phyloP scores from a whole-genome alignment of 2,113 vertebrate species.

The Takifugu flavidus region DNA sequence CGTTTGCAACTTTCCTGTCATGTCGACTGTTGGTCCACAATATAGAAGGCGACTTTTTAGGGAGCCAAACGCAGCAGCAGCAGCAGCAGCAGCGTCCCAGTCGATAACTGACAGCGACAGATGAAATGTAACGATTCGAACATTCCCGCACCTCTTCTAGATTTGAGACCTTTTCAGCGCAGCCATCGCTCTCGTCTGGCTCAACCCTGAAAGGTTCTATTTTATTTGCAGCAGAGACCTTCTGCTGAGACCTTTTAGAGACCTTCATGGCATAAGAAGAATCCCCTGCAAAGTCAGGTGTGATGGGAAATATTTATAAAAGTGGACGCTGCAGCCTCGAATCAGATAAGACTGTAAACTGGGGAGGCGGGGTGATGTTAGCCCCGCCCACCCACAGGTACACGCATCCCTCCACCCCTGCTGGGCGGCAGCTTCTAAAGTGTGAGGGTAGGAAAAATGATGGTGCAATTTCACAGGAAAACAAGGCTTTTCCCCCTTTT shows the following conservation, averaged over 20 bases:
- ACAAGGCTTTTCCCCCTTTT: slow-evolving; percentile 46
- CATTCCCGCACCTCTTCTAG: slow-evolving; percentile 12
- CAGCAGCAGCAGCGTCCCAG: slow-evolving; percentile 15
- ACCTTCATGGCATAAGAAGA: slow-evolving; percentile 14
- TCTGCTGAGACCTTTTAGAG: slow-evolving; percentile 27
- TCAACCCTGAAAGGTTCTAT: slow-evolving; percentile 41
- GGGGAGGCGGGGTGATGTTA: not conserved
- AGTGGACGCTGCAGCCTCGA: not conserved
- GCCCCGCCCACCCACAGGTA: slow-evolving; percentile 10
- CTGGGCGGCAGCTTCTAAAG: slow-evolving; percentile 64
- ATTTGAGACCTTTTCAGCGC: slow-evolving; percentile 28
- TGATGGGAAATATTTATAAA: slow-evolving; percentile 29
- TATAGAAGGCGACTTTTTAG: slow-evolving; percentile 18
- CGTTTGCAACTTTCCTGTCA: not conserved
- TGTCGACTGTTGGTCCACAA: slow-evolving; percentile 8
- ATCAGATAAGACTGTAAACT: not conserved
- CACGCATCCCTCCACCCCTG: slow-evolving; percentile 41
- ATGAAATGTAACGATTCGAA: slow-evolving; percentile 21
- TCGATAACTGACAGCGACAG: slow-evolving; percentile 10
- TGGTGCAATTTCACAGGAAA: slow-evolving; percentile 63
- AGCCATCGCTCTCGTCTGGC: slow-evolving; percentile 26
- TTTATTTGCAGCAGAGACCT: slow-evolving; percentile 13
- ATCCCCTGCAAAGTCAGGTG: slow-evolving; percentile 33
- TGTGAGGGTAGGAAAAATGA: slow-evolving; percentile 40
- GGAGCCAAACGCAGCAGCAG: slow-evolving; percentile 5